phyloP scores from a whole-genome alignment of 2,888 invertebrate genomes.

The Drosophila leonis region DNA sequence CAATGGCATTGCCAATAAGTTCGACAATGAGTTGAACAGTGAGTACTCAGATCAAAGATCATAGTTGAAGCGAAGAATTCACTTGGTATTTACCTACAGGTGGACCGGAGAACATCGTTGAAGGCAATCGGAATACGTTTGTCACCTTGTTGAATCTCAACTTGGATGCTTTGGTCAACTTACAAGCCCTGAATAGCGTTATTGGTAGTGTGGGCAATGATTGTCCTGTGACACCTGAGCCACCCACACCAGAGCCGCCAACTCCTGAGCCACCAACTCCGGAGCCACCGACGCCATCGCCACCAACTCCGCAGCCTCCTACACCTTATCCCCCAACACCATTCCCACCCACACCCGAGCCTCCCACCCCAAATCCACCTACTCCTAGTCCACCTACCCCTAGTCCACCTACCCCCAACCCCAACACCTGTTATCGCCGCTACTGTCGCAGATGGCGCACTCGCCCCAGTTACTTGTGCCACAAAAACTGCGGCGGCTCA shows the following conservation, averaged over 20 bases:
- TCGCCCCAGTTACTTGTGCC: conserved; percentile 67
- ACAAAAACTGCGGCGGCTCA: conserved; percentile 59
- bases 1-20: conserved; percentile 38
- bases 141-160: conserved; percentile 50
- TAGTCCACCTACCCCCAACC: conserved; percentile 55
- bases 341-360: conserved; percentile 27
- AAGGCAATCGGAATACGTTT: conserved; percentile 52
- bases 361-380: conserved; percentile 28
- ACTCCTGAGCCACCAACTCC: conserved; percentile 26
- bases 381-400: conserved; percentile 34
- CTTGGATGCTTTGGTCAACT: conserved; percentile 22
- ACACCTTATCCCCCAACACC: conserved; percentile 41
- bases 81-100: conserved; percentile 23
- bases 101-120: conserved; percentile 36
- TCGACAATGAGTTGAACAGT: conserved; percentile 38
- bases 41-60: neutral
- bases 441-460: conserved; percentile 73
- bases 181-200: conserved; percentile 42
- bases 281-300: conserved; percentile 37
- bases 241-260: conserved; percentile 12
- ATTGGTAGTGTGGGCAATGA: conserved; percentile 55
- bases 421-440: conserved; percentile 66
- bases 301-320: conserved; percentile 35
- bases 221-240: conserved; percentile 26
- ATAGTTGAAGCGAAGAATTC: neutral